Evolutionary conservation across 2,888 invertebrate species (phyloP).

Genomic region (Laspeyria flexula): DNA sequence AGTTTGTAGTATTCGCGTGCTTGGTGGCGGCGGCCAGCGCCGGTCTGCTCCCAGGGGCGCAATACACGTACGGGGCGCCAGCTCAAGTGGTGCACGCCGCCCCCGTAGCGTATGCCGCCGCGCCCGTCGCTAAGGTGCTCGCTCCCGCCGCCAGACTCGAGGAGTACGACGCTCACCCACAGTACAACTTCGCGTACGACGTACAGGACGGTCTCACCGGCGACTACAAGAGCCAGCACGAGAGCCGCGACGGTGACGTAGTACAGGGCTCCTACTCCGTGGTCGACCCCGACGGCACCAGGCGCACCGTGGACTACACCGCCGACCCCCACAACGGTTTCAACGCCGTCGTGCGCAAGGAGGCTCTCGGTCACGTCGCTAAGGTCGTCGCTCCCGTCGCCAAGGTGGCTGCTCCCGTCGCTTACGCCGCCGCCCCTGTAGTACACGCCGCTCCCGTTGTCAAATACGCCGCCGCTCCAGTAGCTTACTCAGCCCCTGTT

Average conservation of each 20-base stretch:
- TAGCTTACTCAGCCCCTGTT: conserved; percentile 64
- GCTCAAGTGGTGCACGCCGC: conserved; percentile 50
- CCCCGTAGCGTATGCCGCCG: conserved; percentile 46
- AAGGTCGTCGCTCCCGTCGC: conserved; percentile 54
- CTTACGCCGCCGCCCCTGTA: conserved; percentile 77
- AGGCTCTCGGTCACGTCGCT: conserved; percentile 39
- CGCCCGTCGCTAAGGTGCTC: conserved; percentile 51
- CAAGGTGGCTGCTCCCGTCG: conserved; percentile 51
- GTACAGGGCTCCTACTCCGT: conserved; percentile 83
- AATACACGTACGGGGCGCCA: conserved; percentile 27
- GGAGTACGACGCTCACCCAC: conserved; percentile 65
- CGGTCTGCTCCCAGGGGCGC: conserved; percentile 36
- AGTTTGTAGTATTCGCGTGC: conserved; percentile 53
- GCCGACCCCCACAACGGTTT: conserved; percentile 66
- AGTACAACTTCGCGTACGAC: conserved; percentile 83
- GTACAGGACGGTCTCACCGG: conserved; percentile 81
- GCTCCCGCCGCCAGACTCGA: conserved; percentile 55
- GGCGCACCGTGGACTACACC: conserved; percentile 73
- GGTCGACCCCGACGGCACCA: conserved; percentile 82
- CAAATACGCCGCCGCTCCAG: conserved; percentile 40
- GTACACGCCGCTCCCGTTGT: conserved; percentile 57
- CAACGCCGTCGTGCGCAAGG: conserved; percentile 61
- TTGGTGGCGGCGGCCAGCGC: conserved; percentile 54
- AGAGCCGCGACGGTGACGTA: conserved; percentile 81
- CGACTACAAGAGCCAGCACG: conserved; percentile 80